These are phyloP conservation scores for Mesoligia furuncula DNA, from an alignment of 2,888 invertebrate species.

Conservation along the genomic window DNA sequence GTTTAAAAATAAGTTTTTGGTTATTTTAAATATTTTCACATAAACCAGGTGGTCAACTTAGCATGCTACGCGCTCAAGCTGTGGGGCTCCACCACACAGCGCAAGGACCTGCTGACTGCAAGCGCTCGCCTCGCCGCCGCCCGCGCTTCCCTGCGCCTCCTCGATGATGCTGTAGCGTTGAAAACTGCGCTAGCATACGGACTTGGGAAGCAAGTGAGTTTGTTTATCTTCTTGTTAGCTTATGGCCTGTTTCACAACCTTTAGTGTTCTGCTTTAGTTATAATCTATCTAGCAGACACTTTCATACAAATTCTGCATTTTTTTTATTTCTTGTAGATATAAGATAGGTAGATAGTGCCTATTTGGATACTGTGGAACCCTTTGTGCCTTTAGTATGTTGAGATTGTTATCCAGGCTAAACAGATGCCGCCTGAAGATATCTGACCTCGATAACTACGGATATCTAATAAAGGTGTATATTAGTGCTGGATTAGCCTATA, in stretches of 20 bases:
- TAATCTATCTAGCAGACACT: too few species aligned
- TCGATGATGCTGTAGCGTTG: conserved; percentile 95
- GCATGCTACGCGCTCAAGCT: conserved; percentile 94
- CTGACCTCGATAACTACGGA: not conserved
- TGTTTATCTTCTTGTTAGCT: not conserved
- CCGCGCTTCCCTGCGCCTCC: conserved; percentile 93
- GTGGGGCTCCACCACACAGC: conserved; percentile 91
- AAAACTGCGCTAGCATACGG: conserved; percentile 93
- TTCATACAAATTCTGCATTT: too few species aligned
- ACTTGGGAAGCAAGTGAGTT: conserved; percentile 88
- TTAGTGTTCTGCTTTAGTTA: too few species aligned
- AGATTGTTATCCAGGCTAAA: not conserved
- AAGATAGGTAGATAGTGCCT: too few species aligned
- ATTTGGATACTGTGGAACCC: not conserved
- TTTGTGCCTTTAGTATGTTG: not conserved
- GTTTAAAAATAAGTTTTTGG: not conserved
- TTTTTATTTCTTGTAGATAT: too few species aligned
- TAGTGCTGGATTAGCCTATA: too few species aligned
- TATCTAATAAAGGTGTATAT: too few species aligned
- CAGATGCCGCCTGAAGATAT: not conserved
- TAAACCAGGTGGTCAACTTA: conserved; percentile 92
- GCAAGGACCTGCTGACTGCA: conserved; percentile 89
- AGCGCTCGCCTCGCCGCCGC: conserved; percentile 94
- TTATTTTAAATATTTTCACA: not conserved
- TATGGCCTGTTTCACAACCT: not conserved